Conservation (phyloP, 2,888 invertebrate genomes). For the Spilosoma lubricipeda region DNA sequence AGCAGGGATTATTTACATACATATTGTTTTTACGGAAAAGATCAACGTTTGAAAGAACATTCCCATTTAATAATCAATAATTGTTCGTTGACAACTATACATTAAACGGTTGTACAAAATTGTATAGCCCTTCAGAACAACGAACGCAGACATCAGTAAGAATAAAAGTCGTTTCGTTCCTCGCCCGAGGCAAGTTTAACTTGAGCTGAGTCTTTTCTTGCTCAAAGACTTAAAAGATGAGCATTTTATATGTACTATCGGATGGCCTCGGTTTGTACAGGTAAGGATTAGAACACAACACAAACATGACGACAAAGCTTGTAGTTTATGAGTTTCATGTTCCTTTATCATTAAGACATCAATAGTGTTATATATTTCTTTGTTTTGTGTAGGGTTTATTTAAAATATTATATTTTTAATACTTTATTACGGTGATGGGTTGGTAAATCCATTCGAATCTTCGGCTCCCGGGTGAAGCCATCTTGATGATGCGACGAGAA, state of each 20-base stretch:
- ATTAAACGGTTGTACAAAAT: background rate
- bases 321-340: background rate
- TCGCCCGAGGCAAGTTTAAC: conserved; percentile 37
- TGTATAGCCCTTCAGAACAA: conserved; percentile 16
- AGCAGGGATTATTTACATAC: background rate
- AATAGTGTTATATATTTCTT: background rate
- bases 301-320: conserved; percentile 24
- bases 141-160: conserved; percentile 20
- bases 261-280: conserved; percentile 41
- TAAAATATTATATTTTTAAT: too few species aligned
- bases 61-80: background rate
- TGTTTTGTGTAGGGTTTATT: background rate
- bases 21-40: background rate
- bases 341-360: background rate
- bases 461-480: too few species aligned
- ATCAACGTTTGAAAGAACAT: background rate
- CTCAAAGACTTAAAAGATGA: conserved; percentile 43
- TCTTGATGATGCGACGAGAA: too few species aligned
- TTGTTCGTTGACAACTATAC: conserved; percentile 2
- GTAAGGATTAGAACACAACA: conserved; percentile 33
- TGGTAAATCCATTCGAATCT: too few species aligned
- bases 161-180: conserved; percentile 35
- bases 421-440: too few species aligned
- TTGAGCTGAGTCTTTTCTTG: conserved; percentile 32
- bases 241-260: conserved; percentile 39